These are phyloP conservation scores for Sternotherus odoratus DNA, from an alignment of 2,797 vertebrate species.

Conservation along the genomic window DNA sequence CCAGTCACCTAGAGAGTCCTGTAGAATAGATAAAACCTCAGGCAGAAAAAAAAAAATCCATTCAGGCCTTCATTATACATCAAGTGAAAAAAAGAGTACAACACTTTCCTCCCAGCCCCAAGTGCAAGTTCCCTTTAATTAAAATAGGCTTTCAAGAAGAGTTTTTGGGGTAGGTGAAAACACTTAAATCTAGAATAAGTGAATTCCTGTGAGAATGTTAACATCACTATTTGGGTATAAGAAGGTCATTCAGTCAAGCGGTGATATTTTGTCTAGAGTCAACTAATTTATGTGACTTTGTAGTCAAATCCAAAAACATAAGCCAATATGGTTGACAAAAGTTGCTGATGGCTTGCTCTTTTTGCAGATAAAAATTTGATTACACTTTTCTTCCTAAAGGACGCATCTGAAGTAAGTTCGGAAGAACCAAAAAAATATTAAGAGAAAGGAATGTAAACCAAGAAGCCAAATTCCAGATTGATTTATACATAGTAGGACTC, in stretches of 20 bases:
- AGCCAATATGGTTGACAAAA: not conserved
- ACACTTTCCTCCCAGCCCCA: not conserved
- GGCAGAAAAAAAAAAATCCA: constrained; percentile 57
- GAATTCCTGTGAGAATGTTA: accelerated
- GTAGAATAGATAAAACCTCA: constrained; percentile 19
- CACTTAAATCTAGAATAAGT: not conserved
- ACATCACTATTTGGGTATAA: constrained; percentile 32
- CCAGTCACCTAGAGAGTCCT: not conserved
- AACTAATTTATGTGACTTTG: constrained; percentile 56
- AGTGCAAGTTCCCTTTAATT: not conserved
- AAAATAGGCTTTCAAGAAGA: not conserved
- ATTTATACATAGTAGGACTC: no score
- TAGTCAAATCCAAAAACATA: constrained; percentile 50
- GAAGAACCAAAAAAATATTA: no score
- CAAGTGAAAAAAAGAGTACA: constrained; percentile 19
- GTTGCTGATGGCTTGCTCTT: not conserved
- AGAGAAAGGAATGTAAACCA: no score
- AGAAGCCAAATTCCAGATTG: no score
- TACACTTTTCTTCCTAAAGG: no score
- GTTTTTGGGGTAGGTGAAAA: not conserved
- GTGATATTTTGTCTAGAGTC: constrained; percentile 61
- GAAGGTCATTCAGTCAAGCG: constrained; percentile 49
- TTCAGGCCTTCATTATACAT: constrained; percentile 27
- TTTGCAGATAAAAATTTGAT: not conserved
- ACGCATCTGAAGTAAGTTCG: no score